Base-by-base conservation (phyloP, 2,888 invertebrate genomes). In the Drosophila glabriapex region DNA sequence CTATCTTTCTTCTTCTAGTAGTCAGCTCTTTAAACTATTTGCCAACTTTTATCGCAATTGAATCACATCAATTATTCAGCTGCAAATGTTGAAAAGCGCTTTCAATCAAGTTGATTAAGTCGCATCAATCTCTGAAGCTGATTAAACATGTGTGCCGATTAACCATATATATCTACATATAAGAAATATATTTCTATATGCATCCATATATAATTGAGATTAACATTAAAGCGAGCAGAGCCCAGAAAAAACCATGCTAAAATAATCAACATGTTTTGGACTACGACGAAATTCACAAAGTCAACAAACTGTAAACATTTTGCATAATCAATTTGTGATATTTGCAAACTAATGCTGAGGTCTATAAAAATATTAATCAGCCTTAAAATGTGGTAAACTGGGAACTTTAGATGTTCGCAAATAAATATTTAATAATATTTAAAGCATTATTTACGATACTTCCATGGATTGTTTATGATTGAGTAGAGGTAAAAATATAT, bases 401-500 rank as follows among this genome's bases (percentile, higher is more conserved):
- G 12, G 6, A 43, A 37, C 16, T 19, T 16, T 19, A 3, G 1
- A 19, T 39, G 0, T 9, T 19, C 19, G 4, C 4, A 9, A 19
- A 39, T 39, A 39, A 4, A 1, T 6, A 19, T 19, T 37, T 16
- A 19, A 39, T 7, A 28, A 5, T 28, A 28, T 28, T 19, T 37
- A 37, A 19, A 7, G 4, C 7, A 39, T 39, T 19, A 19, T 19
- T 39, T 39, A 5, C 1, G 4, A 33, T 12, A 33, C 12, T 33
- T 33, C 1, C 12, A 33, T 4, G 4, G 12, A 12, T 4, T 12
- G 1, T 33, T 33, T 33, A 33, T 12, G 4, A 33, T 33, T 12
- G 0, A 33, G 33, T 1, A 4, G 12, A 12, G 4, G 4, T 0
- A 0, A 12, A 33, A 33, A 33, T 12, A 33, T n/a, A n/a, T n/a